Evolutionary conservation across 2,797 vertebrate species (phyloP), one percentile per base, ranked within the genome.

Genomic region (Thalassophryne amazonica): DNA sequence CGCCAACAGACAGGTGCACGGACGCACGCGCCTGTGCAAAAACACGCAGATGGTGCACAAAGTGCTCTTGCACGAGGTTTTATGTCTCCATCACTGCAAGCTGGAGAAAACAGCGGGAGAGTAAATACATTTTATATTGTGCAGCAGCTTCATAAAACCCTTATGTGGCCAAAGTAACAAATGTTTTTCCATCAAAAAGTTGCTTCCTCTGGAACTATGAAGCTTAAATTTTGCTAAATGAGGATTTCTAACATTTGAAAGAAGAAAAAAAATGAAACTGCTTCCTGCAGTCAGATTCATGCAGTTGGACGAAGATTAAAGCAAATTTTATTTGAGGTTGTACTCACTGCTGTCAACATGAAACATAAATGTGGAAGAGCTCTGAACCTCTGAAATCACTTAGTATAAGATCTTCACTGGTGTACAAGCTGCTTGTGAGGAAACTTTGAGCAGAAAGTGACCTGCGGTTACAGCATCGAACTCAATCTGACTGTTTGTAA

Each of bases 261-360:
- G 14, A 56, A 31, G 57, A 16, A 25, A 39, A 70, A 13, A 76
- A 59, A 43, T 27, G 16, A 30, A 51, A 57, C 55, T 50, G 41
- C 42, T 79, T 67, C 45, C 32, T 56, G 39, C 41, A 19, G 28
- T 41, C 52, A 68, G 60, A 37, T 50, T 61, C 46, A 55, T 42
- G 49, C 60, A 69, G 61, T 64, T 63, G 57, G 47, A 62, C 65
- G 1, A 32, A 66, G 64, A 74, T 61, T 62, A 71, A 74, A 70
- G 47, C 46, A 36, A 55, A 63, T 66, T 60, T 50, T 49, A 67
- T 71, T 40, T 64, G 40, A 53, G 39, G 41, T 60, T 63, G 65
- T 74, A 42, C 61, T 28, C 21, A 35, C 28, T 23, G 40, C 47
- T 61, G 69, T 63, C 62, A 47, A 63, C 62, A 80, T 78, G 36